These are phyloP conservation scores for Smittia sp. DNA, from an alignment of 2,888 invertebrate species.

Conservation along the genomic window DNA sequence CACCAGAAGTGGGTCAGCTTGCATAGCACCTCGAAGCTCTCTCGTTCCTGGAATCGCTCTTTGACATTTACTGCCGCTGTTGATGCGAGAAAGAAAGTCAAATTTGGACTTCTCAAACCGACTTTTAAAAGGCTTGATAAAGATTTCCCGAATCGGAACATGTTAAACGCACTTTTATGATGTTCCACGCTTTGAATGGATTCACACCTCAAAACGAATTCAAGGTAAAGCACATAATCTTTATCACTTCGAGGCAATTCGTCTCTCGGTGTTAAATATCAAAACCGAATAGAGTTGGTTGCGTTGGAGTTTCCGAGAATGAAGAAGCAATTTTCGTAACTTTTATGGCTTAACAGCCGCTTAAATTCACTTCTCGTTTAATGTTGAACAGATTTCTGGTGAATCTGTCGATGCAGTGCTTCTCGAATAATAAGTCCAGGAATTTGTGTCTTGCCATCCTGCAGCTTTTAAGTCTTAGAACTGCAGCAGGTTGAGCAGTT, in stretches of 20 bases:
- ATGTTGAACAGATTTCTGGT: neutral
- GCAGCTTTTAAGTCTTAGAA: too few species aligned
- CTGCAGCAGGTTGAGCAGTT: too few species aligned
- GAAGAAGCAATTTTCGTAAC: constrained; percentile 32
- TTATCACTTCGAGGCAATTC: constrained; percentile 6
- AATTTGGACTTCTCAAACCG: neutral
- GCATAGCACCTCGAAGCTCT: too few species aligned
- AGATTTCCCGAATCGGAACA: neutral
- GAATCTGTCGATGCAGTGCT: neutral
- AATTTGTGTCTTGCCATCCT: too few species aligned
- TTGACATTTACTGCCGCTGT: neutral
- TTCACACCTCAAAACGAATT: constrained; percentile 26
- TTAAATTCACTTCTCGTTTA: constrained; percentile 27
- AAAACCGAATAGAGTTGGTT: constrained; percentile 11
- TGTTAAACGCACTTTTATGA: constrained; percentile 18
- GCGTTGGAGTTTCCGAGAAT: constrained; percentile 33
- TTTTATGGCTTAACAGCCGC: constrained; percentile 32
- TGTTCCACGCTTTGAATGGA: neutral
- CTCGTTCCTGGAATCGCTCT: neutral
- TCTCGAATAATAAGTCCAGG: neutral
- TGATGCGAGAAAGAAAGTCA: neutral
- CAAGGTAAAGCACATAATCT: constrained; percentile 26
- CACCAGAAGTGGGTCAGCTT: constrained; percentile 18
- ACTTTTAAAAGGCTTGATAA: neutral
- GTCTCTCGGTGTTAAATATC: constrained; percentile 7